Conservation (phyloP, 2,888 invertebrate species). For the Sphaerophoria taeniata region DNA sequence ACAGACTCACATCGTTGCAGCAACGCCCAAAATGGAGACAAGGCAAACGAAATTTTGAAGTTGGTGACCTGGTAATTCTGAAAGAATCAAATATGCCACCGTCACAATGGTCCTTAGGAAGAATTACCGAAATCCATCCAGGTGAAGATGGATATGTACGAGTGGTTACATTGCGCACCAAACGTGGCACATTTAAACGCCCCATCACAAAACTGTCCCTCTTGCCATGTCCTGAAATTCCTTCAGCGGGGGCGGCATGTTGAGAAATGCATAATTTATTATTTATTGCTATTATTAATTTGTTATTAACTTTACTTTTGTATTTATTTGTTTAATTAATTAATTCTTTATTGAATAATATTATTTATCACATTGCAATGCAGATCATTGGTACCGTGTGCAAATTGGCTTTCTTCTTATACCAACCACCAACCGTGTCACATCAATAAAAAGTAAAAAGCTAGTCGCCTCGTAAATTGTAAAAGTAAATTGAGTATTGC, state of each 20-base stretch:
- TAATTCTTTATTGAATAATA: no score
- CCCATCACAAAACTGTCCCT: background rate
- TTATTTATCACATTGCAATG: no score
- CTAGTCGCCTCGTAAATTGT: no score
- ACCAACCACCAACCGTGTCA: no score
- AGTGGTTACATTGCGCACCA: slow-evolving; percentile 20
- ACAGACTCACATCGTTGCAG: background rate
- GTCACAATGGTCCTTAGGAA: slow-evolving; percentile 18
- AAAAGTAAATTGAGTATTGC: no score
- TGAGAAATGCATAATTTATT: background rate
- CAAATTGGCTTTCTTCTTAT: no score
- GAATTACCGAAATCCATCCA: slow-evolving; percentile 8
- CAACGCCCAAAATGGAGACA: slow-evolving; percentile 5
- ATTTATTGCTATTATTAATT: background rate
- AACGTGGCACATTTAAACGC: slow-evolving; percentile 9
- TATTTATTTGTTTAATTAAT: no score
- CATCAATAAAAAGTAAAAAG: no score
- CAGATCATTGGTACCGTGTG: no score
- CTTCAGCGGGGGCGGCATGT: slow-evolving; percentile 32
- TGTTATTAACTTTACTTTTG: no score
- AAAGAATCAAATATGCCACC: slow-evolving; percentile 23
- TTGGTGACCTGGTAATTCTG: slow-evolving; percentile 14
- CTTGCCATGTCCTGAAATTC: slow-evolving; percentile 31
- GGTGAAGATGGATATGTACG: slow-evolving; percentile 29
- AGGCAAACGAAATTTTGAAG: background rate